phyloP scores from a whole-genome alignment of 1,140 invertebrate species.

The Bombus consobrinus region DNA sequence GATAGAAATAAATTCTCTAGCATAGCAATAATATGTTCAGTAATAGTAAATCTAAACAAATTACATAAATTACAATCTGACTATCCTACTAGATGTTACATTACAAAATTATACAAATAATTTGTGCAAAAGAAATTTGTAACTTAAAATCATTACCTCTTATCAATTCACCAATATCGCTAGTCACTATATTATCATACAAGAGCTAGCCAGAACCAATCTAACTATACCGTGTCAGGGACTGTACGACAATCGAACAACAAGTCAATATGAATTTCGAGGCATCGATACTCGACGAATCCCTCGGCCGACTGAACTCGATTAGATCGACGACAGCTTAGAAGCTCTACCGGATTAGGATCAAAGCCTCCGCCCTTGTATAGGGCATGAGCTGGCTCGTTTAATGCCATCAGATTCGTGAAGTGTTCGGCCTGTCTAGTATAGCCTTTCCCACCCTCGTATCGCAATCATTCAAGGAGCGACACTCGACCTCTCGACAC shows the following conservation, averaged over 20 bases:
- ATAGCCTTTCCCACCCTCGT: conserved; percentile 29
- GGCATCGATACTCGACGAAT: conserved; percentile 43
- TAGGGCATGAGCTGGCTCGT: conserved; percentile 41
- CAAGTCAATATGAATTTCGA: conserved; percentile 53
- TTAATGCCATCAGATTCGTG: conserved; percentile 59
- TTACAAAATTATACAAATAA: no score
- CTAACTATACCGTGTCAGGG: not conserved
- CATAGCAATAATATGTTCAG: no score
- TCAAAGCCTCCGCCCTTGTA: conserved; percentile 55
- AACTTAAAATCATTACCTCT: no score
- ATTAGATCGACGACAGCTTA: conserved; percentile 62
- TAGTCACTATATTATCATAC: not conserved
- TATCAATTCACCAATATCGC: not conserved
- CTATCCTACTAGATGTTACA: no score
- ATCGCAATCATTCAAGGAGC: conserved; percentile 49
- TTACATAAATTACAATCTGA: no score
- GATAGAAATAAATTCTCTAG: no score
- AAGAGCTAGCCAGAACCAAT: not conserved
- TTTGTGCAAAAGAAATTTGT: no score
- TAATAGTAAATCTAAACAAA: no score
- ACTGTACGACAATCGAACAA: conserved; percentile 1
- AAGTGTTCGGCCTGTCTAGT: conserved; percentile 29
- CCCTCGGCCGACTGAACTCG: conserved; percentile 43
- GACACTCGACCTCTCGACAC: conserved; percentile 46
- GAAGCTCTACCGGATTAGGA: conserved; percentile 59